Base-by-base conservation (phyloP, 2,888 invertebrate genomes). In the Cantharis rustica region DNA sequence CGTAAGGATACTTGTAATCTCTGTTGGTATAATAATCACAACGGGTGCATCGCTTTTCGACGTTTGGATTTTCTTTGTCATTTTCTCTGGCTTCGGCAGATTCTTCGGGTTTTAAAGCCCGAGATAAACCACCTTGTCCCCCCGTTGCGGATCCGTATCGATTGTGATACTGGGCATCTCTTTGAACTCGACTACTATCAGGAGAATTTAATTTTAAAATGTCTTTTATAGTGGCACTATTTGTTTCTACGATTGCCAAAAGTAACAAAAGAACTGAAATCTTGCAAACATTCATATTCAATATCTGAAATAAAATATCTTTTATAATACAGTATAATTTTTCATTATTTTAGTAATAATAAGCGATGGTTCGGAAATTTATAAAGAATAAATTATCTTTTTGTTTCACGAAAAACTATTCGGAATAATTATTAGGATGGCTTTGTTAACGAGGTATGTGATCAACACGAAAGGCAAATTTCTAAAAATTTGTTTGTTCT, bases 41-140 rank as follows among this genome's bases (percentile, higher is more conserved):
- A 10, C 83, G 78, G 16, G 80, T 81, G 81, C 84, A 84, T 73
- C 84, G 76, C 75, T 84, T 84, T 61, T 82, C 84, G 16, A 84
- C 78, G 26, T 75, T 79, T 7, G 82, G 73, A 10, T 66, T 71
- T 11, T 79, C 79, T 5, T 78, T 71, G 9, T 79, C 79, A 4
- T 78, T 77, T 61, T 83, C 82, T 61, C 83, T 71, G 3, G 82
- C 82, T 78, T 84, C 84, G 3, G 83, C 79, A 9, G 80, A 79
- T 17, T 84, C 84, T 76, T 84, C 84, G 26, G 84, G 84, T 76
- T 84, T 84, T 13, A 84, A 72, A 10, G 80, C 72, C 70, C 82
- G 75, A 16, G 76, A 73, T 15, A 75, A 47, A 10, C 27, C 62
- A 16, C 71, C 20, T 71, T 74, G 71, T 10, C 31, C 64, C 1